Conservation (phyloP, 2,113 vertebrate species). For the Caloenas nicobarica region DNA sequence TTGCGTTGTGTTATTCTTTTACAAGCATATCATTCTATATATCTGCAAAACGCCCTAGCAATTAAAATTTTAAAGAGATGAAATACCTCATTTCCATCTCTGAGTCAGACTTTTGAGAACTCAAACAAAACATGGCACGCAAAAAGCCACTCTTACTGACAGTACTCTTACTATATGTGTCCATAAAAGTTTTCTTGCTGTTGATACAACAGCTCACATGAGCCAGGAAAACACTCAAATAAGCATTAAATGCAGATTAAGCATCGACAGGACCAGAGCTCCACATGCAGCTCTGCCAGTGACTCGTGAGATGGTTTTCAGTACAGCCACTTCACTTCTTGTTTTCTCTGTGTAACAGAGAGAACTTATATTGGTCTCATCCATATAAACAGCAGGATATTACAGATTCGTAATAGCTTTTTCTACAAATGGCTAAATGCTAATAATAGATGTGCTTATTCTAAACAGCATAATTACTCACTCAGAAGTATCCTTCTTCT, state of each 20-base stretch:
- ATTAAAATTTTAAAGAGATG: not conserved
- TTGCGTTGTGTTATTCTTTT: not conserved
- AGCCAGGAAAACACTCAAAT: not conserved
- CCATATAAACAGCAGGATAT: not conserved
- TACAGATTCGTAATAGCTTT: not conserved
- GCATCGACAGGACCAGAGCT: not conserved
- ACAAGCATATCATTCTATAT: too few relatives aligned
- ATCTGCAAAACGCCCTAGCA: not conserved
- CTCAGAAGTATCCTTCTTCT: slow-evolving; percentile 93
- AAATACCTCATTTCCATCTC: not conserved
- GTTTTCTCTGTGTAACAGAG: not conserved
- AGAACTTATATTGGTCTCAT: not conserved
- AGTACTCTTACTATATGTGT: not conserved
- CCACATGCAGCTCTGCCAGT: not conserved
- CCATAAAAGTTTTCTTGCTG: not conserved
- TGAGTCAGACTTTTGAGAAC: not conserved
- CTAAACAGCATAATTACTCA: slow-evolving; percentile 76
- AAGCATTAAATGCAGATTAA: not conserved
- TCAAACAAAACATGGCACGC: not conserved
- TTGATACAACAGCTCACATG: not conserved
- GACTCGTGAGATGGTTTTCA: not conserved
- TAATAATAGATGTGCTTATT: not conserved
- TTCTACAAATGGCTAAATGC: not conserved
- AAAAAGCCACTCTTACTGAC: not conserved
- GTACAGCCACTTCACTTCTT: not conserved